phyloP scores from a whole-genome alignment of 2,888 invertebrate species.

The Mystacides longicornis region DNA sequence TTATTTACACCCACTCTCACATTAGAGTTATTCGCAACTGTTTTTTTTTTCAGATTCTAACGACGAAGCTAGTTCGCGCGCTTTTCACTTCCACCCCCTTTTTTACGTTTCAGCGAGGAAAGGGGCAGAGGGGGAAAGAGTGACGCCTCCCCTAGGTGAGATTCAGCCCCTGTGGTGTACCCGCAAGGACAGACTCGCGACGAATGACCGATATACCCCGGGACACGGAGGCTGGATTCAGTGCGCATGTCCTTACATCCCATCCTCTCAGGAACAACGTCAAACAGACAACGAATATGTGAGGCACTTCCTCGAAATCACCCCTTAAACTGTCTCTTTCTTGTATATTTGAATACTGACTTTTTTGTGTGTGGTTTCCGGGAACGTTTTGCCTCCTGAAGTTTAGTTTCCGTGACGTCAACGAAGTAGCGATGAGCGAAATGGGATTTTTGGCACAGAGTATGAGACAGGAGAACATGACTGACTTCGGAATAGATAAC shows the following conservation, averaged over 20 bases:
- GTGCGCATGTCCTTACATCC: conserved; percentile 18
- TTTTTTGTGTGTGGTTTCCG: not conserved
- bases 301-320: not conserved
- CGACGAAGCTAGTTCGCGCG: conserved; percentile 9
- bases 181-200: conserved; percentile 23
- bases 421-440: conserved; percentile 5
- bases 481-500: conserved; percentile 11
- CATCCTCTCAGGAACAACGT: not conserved
- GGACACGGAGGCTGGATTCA: conserved; percentile 16
- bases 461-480: conserved; percentile 17
- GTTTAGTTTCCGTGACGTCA: conserved; percentile 10
- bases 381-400: not conserved
- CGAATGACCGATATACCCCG: conserved; percentile 24
- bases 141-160: conserved; percentile 8
- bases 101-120: not conserved
- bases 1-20: not conserved
- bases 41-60: not conserved
- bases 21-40: not conserved
- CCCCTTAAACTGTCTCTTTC: not conserved
- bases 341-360: not conserved
- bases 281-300: conserved; percentile 8
- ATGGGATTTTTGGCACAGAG: conserved; percentile 9
- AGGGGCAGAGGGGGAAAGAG: not conserved
- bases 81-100: conserved; percentile 15
- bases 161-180: conserved; percentile 17